phyloP scores from a whole-genome alignment of 2,797 vertebrate genomes.

The Danio aesculapii region DNA sequence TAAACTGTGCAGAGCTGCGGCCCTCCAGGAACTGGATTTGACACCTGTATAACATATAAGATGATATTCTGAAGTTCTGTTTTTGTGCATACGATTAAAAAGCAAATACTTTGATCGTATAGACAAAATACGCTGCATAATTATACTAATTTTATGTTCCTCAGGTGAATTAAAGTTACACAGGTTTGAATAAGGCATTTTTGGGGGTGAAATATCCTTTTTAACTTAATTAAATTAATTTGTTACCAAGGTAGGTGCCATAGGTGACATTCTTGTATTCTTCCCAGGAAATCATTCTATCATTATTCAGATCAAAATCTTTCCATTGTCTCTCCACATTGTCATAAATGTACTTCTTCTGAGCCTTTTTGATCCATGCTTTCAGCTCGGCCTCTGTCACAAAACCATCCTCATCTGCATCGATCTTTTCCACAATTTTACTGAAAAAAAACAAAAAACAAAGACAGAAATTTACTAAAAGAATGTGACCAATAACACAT shows the following conservation, averaged over 20 bases:
- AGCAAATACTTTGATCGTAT: neutral
- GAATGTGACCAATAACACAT: too few species aligned
- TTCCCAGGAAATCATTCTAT: constrained; percentile 85
- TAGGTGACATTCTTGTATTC: constrained; percentile 88
- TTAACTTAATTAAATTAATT: neutral
- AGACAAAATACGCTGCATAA: neutral
- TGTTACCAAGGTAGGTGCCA: constrained; percentile 86
- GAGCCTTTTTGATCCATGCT: constrained; percentile 84
- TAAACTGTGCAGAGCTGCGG: too few species aligned
- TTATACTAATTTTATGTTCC: neutral
- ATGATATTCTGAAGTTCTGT: neutral
- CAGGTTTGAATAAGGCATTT: neutral
- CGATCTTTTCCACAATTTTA: constrained; percentile 87
- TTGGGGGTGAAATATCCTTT: neutral
- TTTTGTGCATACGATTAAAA: neutral
- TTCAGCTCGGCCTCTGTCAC: constrained; percentile 85
- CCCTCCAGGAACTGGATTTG: too few species aligned
- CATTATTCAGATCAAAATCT: constrained; percentile 82
- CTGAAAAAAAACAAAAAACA: constrained; percentile 75
- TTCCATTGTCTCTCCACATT: constrained; percentile 83
- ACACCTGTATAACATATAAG: neutral
- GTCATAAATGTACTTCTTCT: constrained; percentile 81
- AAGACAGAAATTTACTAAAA: neutral
- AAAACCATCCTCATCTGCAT: constrained; percentile 80
- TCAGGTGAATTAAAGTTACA: neutral